Conservation (phyloP, 2,888 invertebrate genomes). For the Sepiola atlantica region DNA sequence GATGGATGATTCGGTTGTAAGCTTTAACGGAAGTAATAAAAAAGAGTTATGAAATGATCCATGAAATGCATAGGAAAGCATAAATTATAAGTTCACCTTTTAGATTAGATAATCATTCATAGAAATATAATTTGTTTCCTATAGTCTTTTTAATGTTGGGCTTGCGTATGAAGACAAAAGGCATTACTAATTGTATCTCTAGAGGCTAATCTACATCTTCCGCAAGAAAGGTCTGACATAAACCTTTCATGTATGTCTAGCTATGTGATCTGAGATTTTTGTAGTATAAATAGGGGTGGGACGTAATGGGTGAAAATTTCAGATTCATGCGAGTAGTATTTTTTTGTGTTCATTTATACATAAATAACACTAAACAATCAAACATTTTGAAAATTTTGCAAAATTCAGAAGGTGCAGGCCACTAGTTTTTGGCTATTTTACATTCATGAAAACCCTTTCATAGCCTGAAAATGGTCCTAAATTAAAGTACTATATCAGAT, state of each 20-base stretch:
- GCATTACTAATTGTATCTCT: neutral
- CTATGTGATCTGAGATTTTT: too few relatives aligned
- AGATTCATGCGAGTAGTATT: too few relatives aligned
- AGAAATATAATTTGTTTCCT: neutral
- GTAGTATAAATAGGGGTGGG: too few relatives aligned
- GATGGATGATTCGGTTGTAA: neutral
- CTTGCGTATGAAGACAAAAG: neutral
- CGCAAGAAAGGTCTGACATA: neutral
- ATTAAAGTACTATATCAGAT: too few relatives aligned
- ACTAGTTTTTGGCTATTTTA: too few relatives aligned
- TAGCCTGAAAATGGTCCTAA: too few relatives aligned
- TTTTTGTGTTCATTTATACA: too few relatives aligned
- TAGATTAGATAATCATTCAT: neutral
- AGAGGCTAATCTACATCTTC: neutral
- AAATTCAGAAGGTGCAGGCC: too few relatives aligned
- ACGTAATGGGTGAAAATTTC: too few relatives aligned
- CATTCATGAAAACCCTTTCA: too few relatives aligned
- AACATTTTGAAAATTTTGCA: too few relatives aligned
- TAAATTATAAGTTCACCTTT: neutral
- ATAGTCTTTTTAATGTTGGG: neutral
- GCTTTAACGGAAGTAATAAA: neutral
- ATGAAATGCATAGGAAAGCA: neutral
- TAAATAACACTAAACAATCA: too few relatives aligned
- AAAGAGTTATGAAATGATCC: neutral
- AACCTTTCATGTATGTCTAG: neutral